Percentiles rank a stretch among this genome's conserved stretches.
Evolutionary conservation across 2,797 vertebrate genomes (phyloP).

Genomic region (Lophotriccus pileatus): DNA sequence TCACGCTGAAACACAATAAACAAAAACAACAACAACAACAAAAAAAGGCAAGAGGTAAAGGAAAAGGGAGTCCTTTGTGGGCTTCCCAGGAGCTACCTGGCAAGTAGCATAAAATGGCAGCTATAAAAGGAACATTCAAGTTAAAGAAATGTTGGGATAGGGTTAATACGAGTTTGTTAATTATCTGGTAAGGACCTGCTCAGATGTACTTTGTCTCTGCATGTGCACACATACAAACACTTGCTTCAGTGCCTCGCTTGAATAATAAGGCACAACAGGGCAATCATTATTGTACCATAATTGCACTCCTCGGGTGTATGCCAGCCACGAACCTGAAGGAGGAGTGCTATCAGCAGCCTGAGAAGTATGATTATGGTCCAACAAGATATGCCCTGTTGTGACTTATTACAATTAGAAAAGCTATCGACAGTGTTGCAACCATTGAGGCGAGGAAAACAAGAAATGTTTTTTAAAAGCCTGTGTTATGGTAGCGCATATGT

Average conservation of each 20-base stretch:
- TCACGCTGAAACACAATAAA: not conserved
- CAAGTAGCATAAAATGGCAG: not conserved
- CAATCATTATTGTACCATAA: conserved; percentile 64
- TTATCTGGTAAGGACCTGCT: conserved; percentile 55
- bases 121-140: not conserved
- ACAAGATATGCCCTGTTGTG: conserved; percentile 73
- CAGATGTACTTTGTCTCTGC: conserved; percentile 64
- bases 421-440: conserved; percentile 24
- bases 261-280: conserved; percentile 72
- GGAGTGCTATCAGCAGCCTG: conserved; percentile 68
- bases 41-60: not conserved
- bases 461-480: conserved; percentile 61
- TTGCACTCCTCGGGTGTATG: conserved; percentile 60
- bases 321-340: conserved; percentile 34
- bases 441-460: not conserved
- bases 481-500: conserved; percentile 33
- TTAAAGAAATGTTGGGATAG: conserved; percentile 10
- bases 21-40: not conserved
- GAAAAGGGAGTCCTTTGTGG: not conserved
- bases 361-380: conserved; percentile 71
- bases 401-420: conserved; percentile 68
- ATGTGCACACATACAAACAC: conserved; percentile 62
- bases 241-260: conserved; percentile 49
- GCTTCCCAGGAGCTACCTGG: not conserved
- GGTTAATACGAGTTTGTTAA: conserved; percentile 56